Evolutionary conservation across 2,113 vertebrate species (phyloP), one percentile per base, ranked within the genome.

Genomic region (Myocastor coypus): DNA sequence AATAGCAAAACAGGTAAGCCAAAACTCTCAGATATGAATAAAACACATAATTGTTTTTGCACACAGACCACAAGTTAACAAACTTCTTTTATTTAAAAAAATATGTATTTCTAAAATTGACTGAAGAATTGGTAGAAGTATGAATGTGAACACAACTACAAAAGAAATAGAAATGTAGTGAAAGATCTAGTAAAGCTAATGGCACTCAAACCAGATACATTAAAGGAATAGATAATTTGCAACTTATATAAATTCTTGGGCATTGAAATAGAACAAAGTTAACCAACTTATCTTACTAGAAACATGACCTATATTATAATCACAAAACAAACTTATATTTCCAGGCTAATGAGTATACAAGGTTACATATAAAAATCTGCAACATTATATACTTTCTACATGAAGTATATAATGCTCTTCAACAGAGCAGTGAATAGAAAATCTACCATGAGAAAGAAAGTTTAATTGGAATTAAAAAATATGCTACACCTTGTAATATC

Each of bases 61-160:
- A 93, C 7, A 91, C 6, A 57, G 7, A 46, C 17, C 10, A 83
- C 87, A 93, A 87, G 59, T 63, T 55, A 73, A 77, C 55, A 82
- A 34, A 80, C 13, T 16, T 64, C 87, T 78, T 73, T 66, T 11
- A 78, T 80, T n/a, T n/a, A n/a, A n/a, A 92, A 85, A 94, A 91
- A 63, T 42, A 63, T 78, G 42, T 3, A 19, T 59, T 73, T 63
- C 46, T 63, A 89, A 83, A 92, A 77, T 3, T 92, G 59, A 10
- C 64, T 52, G 10, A 63, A 82, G 57, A 95, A 63, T 30, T 71
- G 78, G 17, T 55, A 91, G 75, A 87, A 57, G 61, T 28, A 50
- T 57, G 61, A 73, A 46, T 75, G 61, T 52, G 85, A 19, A 63
- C 83, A 64, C 30, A 52, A 66, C 20, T 9, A n/a, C 63, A 57